Percentiles rank a stretch among this genome's conserved stretches.
These are phyloP conservation scores for Megaceryle torquata DNA, from an alignment of 2,113 vertebrate genomes.

Conservation along the genomic window DNA sequence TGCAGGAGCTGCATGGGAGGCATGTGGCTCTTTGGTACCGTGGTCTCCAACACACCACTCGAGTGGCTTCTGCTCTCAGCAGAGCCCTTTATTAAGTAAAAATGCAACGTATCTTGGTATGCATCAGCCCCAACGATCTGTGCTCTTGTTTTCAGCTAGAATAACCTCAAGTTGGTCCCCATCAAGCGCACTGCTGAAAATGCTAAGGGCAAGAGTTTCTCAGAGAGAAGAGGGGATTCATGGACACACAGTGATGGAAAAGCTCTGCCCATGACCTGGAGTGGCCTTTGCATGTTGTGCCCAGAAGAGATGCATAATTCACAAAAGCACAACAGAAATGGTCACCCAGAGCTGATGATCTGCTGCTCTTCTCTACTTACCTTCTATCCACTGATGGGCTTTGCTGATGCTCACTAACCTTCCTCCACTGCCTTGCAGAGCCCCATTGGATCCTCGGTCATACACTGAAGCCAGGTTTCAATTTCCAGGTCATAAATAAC, in stretches of 20 bases:
- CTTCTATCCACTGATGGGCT: background rate
- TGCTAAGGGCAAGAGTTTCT: background rate
- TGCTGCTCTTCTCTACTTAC: background rate
- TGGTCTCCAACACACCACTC: fast-evolving
- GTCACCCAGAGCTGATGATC: background rate
- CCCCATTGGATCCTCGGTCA: background rate
- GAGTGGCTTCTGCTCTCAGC: background rate
- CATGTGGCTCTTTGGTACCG: background rate
- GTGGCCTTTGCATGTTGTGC: background rate
- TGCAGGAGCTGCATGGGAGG: background rate
- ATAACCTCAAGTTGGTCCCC: background rate
- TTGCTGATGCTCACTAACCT: background rate
- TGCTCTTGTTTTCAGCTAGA: background rate
- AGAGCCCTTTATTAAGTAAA: background rate
- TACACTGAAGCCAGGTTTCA: background rate
- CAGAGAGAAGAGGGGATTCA: background rate
- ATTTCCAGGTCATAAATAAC: background rate
- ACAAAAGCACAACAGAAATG: background rate
- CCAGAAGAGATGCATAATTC: background rate
- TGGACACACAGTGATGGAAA: fast-evolving
- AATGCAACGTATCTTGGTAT: background rate
- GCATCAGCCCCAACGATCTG: background rate
- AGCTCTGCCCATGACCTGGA: background rate
- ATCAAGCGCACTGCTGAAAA: background rate
- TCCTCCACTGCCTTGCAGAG: background rate